Percentiles rank a stretch among this genome's conserved stretches.
These are phyloP conservation scores for Mormoops blainvillei DNA, from an alignment of 2,113 vertebrate genomes.

Conservation along the genomic window DNA sequence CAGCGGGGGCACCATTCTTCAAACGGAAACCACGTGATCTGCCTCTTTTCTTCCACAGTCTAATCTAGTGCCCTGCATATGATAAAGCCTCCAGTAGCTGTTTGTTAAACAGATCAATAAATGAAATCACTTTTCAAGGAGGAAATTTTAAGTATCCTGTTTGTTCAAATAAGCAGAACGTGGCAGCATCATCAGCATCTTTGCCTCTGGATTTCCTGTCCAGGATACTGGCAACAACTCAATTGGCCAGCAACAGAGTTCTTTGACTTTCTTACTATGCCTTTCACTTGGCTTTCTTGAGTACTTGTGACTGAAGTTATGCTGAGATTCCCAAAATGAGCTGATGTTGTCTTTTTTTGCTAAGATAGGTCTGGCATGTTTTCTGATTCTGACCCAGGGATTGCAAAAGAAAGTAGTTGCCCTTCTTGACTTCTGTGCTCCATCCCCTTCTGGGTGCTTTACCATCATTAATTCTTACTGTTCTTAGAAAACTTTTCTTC, in stretches of 20 bases:
- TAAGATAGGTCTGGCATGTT: background rate
- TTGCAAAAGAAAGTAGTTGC: background rate
- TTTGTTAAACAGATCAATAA: background rate
- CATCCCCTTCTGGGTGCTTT: background rate
- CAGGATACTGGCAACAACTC: background rate
- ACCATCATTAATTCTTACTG: background rate
- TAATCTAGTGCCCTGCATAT: background rate
- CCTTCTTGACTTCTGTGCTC: background rate
- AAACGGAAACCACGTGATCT: background rate
- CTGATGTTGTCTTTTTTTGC: background rate
- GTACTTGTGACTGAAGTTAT: background rate
- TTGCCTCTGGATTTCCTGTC: background rate
- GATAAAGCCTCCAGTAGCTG: background rate
- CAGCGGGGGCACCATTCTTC: background rate
- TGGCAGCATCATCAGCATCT: background rate
- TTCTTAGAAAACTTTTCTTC: constrained; percentile 14
- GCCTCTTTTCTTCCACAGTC: background rate
- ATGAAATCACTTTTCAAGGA: background rate
- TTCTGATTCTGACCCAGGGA: background rate
- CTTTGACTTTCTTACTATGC: background rate
- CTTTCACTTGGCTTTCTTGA: constrained; percentile 4
- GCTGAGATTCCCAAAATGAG: background rate
- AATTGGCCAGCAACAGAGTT: background rate
- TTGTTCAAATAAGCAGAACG: background rate
- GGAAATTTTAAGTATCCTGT: background rate